Evolutionary conservation across 2,888 invertebrate genomes (phyloP), one percentile per base, ranked within the genome.

Genomic region (Eledona agricola): DNA sequence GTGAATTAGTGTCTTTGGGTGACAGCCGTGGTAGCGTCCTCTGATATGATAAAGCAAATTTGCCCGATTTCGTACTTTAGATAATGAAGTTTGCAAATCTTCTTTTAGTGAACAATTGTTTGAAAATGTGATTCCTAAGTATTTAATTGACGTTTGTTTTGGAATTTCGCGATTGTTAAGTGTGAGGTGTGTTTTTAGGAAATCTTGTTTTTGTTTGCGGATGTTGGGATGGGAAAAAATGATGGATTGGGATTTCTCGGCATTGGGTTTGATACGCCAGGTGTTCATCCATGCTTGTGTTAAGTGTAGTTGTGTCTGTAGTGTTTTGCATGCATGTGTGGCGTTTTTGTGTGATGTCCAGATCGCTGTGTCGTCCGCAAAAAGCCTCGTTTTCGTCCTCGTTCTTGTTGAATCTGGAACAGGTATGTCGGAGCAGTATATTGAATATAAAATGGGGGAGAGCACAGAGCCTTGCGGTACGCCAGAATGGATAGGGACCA

Each of bases 241-340:
- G 15, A 32, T 31, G 12, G 32, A 2, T 15, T 45, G 32, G 5
- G 25, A 45, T 22, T 45, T 45, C 11, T 4, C 2, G 6, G 49
- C 29, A 17, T 49, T 47, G 2, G 37, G 35, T 6, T 15, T 26
- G 26, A 47, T 28, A 11, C 47, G 7, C 35, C 47, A 47, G 3
- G 7, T 34, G 23, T 31, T 16, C 4, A 25, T 15, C 47, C 47
- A 47, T n/a, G n/a, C n/a, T n/a, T n/a, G n/a, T n/a, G n/a, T n/a
- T n/a, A n/a, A n/a, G n/a, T n/a, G n/a, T n/a, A n/a, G n/a, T n/a
- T n/a, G n/a, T n/a, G n/a, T n/a, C n/a, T n/a, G n/a, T n/a, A n/a
- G n/a, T n/a, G n/a, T n/a, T n/a, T n/a, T n/a, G n/a, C n/a, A n/a
- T n/a, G n/a, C n/a, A n/a, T n/a, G n/a, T n/a, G n/a, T n/a, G n/a